These are phyloP conservation scores for Taeniopygia guttata DNA, from an alignment of 2,797 vertebrate genomes.

Conservation along the genomic window DNA sequence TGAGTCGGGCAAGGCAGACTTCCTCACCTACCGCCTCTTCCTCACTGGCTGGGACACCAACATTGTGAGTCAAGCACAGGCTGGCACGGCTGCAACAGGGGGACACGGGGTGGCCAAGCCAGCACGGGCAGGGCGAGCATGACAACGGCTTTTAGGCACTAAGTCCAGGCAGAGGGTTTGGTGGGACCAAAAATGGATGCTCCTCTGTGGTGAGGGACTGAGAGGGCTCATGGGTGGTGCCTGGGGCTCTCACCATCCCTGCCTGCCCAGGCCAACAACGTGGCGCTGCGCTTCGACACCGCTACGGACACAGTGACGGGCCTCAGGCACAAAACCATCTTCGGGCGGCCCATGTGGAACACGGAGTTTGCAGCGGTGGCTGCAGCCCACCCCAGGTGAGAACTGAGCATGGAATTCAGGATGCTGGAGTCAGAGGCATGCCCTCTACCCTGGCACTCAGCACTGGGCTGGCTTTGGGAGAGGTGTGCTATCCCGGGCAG, in stretches of 20 bases:
- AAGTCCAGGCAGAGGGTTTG: background rate
- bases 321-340: slow-evolving; percentile 90
- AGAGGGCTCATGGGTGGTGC: background rate
- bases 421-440: background rate
- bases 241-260: background rate
- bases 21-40: slow-evolving; percentile 91
- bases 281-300: slow-evolving; percentile 79
- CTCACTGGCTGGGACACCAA: slow-evolving; percentile 88
- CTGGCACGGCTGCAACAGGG: background rate
- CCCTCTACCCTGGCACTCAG: background rate
- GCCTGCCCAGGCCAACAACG: slow-evolving; percentile 77
- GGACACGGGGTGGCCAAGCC: fast-evolving
- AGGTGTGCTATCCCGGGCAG: background rate
- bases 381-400: slow-evolving; percentile 86
- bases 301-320: slow-evolving; percentile 86
- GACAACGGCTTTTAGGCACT: fast-evolving
- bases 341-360: slow-evolving; percentile 89
- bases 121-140: background rate
- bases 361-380: slow-evolving; percentile 86
- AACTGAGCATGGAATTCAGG: background rate
- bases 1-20: slow-evolving; percentile 82
- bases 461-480: background rate
- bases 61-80: slow-evolving; percentile 69
- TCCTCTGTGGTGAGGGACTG: background rate
- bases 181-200: background rate